Conservation (phyloP, 2,888 invertebrate genomes). For the Polia nebulosa region DNA sequence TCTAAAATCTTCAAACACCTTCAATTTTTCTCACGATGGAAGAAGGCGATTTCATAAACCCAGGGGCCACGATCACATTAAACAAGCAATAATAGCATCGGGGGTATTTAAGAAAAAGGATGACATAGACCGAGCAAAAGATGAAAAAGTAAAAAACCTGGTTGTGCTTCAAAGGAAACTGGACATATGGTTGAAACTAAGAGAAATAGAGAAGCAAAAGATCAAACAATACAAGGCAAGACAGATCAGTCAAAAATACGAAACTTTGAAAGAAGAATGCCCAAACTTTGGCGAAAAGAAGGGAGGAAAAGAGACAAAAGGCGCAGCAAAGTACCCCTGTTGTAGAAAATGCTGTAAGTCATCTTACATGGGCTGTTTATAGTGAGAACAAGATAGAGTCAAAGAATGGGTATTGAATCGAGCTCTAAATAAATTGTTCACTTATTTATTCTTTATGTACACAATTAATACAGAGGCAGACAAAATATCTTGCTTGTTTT, state of each 20-base stretch:
- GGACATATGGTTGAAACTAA: constrained; percentile 37
- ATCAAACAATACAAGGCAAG: constrained; percentile 14
- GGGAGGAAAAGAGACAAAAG: too few species aligned
- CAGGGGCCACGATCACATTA: constrained; percentile 31
- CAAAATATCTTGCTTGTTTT: background rate
- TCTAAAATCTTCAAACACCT: background rate
- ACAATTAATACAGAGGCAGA: background rate
- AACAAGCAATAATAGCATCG: constrained; percentile 2
- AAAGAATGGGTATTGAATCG: background rate
- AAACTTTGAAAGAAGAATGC: constrained; percentile 20
- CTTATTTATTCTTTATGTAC: background rate
- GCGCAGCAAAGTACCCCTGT: constrained; percentile 30
- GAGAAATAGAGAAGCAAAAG: constrained; percentile 25
- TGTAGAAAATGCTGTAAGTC: constrained; percentile 54
- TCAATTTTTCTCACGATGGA: background rate
- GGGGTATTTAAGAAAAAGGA: background rate
- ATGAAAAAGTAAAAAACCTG: constrained; percentile 16
- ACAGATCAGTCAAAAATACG: background rate
- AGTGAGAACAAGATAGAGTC: background rate
- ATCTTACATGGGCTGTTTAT: constrained; percentile 50
- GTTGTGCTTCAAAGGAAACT: constrained; percentile 26
- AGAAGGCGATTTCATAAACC: background rate
- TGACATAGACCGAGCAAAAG: background rate
- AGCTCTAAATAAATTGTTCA: background rate
- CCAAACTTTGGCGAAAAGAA: constrained; percentile 31